Conservation (phyloP, 2,888 invertebrate species). For the Thymelicus acteon region DNA sequence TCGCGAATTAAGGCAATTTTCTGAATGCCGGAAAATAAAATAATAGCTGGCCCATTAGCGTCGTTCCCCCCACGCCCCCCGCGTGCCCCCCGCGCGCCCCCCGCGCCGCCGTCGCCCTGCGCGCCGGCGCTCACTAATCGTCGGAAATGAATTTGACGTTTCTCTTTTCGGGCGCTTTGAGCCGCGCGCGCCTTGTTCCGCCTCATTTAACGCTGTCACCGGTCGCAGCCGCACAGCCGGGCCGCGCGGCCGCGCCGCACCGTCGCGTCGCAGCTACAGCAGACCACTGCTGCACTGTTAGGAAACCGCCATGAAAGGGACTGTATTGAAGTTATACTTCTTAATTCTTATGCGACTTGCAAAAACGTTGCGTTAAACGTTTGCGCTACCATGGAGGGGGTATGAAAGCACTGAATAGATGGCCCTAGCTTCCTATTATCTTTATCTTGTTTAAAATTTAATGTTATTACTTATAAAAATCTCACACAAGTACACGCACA, state of each 20-base stretch:
- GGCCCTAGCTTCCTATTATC: too few relatives aligned
- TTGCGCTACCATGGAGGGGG: too few relatives aligned
- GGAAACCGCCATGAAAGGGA: too few relatives aligned
- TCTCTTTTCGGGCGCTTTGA: slow-evolving; percentile 54
- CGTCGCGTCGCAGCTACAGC: slow-evolving; percentile 12
- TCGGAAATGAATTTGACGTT: slow-evolving; percentile 61
- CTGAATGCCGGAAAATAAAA: slow-evolving; percentile 77
- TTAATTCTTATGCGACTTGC: too few relatives aligned
- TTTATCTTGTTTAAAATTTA: too few relatives aligned
- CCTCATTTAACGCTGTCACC: slow-evolving; percentile 49
- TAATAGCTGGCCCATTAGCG: slow-evolving; percentile 74
- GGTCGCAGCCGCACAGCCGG: slow-evolving; percentile 40
- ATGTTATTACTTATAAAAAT: too few relatives aligned
- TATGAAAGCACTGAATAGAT: too few relatives aligned
- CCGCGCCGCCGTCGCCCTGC: slow-evolving; percentile 48
- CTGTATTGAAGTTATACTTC: too few relatives aligned
- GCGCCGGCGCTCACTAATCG: slow-evolving; percentile 57
- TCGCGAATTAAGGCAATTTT: slow-evolving; percentile 71
- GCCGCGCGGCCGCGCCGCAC: slow-evolving; percentile 36
- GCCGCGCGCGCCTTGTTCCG: slow-evolving; percentile 52
- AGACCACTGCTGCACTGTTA: too few relatives aligned
- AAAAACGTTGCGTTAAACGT: too few relatives aligned
- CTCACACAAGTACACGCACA: too few relatives aligned
- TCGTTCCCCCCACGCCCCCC: slow-evolving; percentile 33
- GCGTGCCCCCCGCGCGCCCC: slow-evolving; percentile 31